A percentile compares a stretch with the other conserved stretches of the same genome.
These are phyloP conservation scores for Drosophila basisetae DNA, from an alignment of 2,888 invertebrate species.

Conservation along the genomic window DNA sequence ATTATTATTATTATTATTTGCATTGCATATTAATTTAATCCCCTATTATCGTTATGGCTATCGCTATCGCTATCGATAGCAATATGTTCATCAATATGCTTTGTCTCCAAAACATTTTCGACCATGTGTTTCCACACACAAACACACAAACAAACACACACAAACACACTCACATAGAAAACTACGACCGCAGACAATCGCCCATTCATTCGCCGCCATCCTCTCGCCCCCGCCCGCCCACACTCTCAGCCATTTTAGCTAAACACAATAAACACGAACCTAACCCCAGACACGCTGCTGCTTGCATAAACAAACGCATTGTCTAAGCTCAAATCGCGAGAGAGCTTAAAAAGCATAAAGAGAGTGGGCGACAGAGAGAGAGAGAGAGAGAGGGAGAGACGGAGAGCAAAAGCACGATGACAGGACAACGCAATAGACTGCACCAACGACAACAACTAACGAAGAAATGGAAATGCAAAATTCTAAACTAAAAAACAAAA, in stretches of 20 bases:
- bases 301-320: slow-evolving; percentile 61
- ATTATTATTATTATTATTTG: slow-evolving; percentile 3
- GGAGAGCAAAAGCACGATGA: slow-evolving; percentile 26
- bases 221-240: neutral
- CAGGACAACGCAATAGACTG: slow-evolving; percentile 50
- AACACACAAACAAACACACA: slow-evolving; percentile 11
- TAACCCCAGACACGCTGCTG: slow-evolving; percentile 46
- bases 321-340: slow-evolving; percentile 64
- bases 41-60: slow-evolving; percentile 43
- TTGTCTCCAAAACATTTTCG: slow-evolving; percentile 44
- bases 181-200: slow-evolving; percentile 39
- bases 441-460: slow-evolving; percentile 29
- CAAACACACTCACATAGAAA: slow-evolving; percentile 20
- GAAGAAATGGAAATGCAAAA: slow-evolving; percentile 33
- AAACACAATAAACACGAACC: slow-evolving; percentile 40
- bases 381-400: slow-evolving; percentile 24
- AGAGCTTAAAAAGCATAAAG: slow-evolving; percentile 11
- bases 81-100: neutral
- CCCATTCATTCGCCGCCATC: neutral
- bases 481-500: slow-evolving; percentile 63
- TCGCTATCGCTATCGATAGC: slow-evolving; percentile 43
- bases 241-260: slow-evolving; percentile 8
- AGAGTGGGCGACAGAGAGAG: slow-evolving; percentile 19
- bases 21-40: neutral
- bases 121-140: slow-evolving; percentile 26